Evolutionary conservation across 2,888 invertebrate species (phyloP).

Genomic region (Trissoscelio sp.): DNA sequence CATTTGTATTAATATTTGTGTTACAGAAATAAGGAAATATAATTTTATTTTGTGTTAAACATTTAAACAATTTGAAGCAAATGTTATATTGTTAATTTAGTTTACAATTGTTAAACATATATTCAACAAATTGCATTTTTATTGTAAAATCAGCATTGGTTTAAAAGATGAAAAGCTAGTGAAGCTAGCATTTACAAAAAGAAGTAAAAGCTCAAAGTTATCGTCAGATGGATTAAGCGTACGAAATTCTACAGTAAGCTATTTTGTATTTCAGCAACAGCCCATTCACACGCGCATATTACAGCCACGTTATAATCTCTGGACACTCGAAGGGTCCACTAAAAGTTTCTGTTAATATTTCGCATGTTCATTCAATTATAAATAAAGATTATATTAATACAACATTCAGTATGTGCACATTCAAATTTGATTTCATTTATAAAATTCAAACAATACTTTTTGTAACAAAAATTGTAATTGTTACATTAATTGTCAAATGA

Average conservation of each 20-base stretch:
- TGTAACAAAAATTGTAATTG: too few species aligned
- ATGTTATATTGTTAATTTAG: too few species aligned
- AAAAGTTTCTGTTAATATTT: conserved; percentile 26
- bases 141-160: neutral
- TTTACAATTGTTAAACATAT: too few species aligned
- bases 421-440: neutral
- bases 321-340: conserved; percentile 9
- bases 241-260: conserved; percentile 35
- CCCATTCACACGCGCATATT: conserved; percentile 38
- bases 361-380: conserved; percentile 17
- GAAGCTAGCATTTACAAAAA: conserved; percentile 1
- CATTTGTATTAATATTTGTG: too few species aligned
- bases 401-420: neutral
- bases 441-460: neutral
- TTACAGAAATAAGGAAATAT: too few species aligned
- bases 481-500: too few species aligned
- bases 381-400: conserved; percentile 1
- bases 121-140: neutral
- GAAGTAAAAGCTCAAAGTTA: conserved; percentile 23
- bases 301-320: conserved; percentile 31
- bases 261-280: conserved; percentile 37
- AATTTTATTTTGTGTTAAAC: too few species aligned
- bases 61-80: too few species aligned
- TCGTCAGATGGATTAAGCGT: conserved; percentile 19
- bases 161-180: conserved; percentile 1